phyloP scores from a whole-genome alignment of 2,113 vertebrate species.

The Gadus chalcogrammus region DNA sequence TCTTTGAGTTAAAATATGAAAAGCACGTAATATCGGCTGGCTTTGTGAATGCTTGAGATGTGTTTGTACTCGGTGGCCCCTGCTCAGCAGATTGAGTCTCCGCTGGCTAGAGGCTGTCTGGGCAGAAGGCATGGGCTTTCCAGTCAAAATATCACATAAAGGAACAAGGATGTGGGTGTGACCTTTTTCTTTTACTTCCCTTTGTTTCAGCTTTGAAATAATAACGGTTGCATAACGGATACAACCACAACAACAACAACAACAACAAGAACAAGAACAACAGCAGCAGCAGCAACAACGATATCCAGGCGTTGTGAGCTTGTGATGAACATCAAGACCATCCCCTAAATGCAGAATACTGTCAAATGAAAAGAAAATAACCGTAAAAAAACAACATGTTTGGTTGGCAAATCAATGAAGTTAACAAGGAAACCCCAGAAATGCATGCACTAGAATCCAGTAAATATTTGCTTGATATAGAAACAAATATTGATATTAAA shows the following conservation, averaged over 20 bases:
- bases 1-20: too few species aligned
- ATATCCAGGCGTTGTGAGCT: conserved; percentile 13
- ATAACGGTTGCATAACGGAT: too few species aligned
- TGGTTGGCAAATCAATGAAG: conserved; percentile 15
- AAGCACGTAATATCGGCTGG: too few species aligned
- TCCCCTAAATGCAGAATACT: conserved; percentile 28
- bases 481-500: conserved; percentile 43
- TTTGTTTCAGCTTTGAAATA: too few species aligned
- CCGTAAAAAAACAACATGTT: conserved; percentile 11
- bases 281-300: conserved; percentile 8
- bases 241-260: neutral
- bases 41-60: too few species aligned
- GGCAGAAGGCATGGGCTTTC: too few species aligned
- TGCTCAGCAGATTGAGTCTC: too few species aligned
- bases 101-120: too few species aligned
- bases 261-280: conserved; percentile 30
- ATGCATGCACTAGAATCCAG: conserved; percentile 72
- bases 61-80: too few species aligned
- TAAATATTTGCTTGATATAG: conserved; percentile 68
- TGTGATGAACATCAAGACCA: conserved; percentile 39
- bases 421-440: conserved; percentile 52
- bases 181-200: too few species aligned
- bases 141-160: too few species aligned
- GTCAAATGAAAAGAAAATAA: conserved; percentile 27
- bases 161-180: too few species aligned